These are phyloP conservation scores for Dromas ardeola DNA, from an alignment of 2,113 vertebrate species.

Conservation along the genomic window DNA sequence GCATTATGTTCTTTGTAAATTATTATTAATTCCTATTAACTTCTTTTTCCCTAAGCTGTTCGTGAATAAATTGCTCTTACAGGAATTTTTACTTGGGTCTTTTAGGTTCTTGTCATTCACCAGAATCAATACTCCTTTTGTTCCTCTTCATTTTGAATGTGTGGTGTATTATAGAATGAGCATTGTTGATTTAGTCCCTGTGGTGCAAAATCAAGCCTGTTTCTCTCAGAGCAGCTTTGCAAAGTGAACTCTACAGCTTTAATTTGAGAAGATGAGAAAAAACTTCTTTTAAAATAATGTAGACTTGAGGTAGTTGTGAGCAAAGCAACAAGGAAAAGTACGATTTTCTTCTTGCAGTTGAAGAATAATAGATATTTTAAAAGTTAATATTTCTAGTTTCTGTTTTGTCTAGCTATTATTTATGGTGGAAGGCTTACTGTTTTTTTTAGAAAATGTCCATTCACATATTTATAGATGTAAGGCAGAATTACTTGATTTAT, in stretches of 20 bases:
- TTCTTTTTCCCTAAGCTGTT: constrained; percentile 4
- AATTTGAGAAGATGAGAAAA: neutral
- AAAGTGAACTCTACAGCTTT: neutral
- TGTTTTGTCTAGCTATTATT: neutral
- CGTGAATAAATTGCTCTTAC: constrained; percentile 21
- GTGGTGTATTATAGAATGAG: neutral
- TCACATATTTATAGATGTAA: neutral
- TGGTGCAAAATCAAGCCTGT: constrained; percentile 2
- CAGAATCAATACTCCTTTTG: constrained; percentile 55
- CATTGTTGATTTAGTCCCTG: constrained; percentile 19
- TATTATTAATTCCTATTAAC: constrained; percentile 17
- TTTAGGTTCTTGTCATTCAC: constrained; percentile 28
- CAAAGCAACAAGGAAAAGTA: neutral
- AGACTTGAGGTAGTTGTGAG: neutral
- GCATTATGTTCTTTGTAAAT: neutral
- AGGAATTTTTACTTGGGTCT: constrained; percentile 32
- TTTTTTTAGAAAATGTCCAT: neutral
- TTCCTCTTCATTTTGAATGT: constrained; percentile 4
- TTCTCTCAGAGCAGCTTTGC: neutral
- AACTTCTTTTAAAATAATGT: neutral
- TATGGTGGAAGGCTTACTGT: neutral
- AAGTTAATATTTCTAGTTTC: neutral
- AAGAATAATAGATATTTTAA: neutral
- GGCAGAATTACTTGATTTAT: neutral
- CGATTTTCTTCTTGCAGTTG: neutral